Evolutionary conservation across 2,113 vertebrate genomes (phyloP).

Genomic region (Sakesphorus luctuosus): DNA sequence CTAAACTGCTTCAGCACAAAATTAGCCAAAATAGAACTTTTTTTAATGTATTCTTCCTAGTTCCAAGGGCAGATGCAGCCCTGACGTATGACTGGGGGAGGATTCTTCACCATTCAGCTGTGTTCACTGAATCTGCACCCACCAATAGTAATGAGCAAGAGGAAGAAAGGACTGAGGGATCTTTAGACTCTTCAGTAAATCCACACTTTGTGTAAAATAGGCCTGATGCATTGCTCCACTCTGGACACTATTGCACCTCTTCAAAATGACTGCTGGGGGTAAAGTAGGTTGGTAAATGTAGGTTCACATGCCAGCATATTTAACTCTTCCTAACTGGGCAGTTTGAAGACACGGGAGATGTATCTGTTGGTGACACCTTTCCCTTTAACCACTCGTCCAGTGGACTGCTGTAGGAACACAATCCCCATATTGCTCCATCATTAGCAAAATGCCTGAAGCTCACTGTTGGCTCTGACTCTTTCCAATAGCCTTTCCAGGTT

Average conservation of each 20-base stretch:
- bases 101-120: background rate
- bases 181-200: background rate
- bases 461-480: background rate
- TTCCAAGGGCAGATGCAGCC: background rate
- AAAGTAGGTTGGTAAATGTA: background rate
- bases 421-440: background rate
- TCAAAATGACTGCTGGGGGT: background rate
- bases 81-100: background rate
- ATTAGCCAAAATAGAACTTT: background rate
- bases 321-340: background rate
- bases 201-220: background rate
- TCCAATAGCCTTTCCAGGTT: background rate
- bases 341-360: background rate
- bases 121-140: background rate
- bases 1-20: background rate
- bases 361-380: background rate
- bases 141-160: background rate
- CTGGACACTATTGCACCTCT: background rate
- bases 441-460: background rate
- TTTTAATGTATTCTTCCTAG: background rate
- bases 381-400: background rate
- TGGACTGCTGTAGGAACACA: background rate
- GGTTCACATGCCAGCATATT: background rate
- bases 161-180: background rate
- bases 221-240: background rate